These are phyloP conservation scores for Apis cerana DNA, from an alignment of 1,140 invertebrate genomes.

Conservation along the genomic window DNA sequence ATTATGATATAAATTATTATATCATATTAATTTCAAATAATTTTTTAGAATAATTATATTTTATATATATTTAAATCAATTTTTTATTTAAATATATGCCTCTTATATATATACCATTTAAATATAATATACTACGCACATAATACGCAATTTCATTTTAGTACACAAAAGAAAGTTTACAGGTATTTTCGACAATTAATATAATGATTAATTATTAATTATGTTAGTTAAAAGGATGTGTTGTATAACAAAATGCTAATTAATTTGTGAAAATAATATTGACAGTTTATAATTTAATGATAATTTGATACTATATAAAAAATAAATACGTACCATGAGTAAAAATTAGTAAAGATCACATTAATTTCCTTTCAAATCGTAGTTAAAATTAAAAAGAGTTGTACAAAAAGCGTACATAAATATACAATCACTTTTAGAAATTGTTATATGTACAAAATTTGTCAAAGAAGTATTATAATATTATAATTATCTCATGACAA, in stretches of 20 bases:
- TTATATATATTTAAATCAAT: no score
- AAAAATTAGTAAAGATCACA: constrained; percentile 40
- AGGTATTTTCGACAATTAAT: neutral
- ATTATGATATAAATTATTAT: neutral
- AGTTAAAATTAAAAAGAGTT: constrained; percentile 18
- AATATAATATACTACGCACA: neutral
- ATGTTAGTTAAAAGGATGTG: constrained; percentile 5
- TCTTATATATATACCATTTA: neutral
- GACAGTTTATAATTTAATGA: neutral
- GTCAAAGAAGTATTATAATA: neutral
- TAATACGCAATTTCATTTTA: constrained; percentile 15
- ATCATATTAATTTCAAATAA: neutral
- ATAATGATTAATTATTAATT: neutral
- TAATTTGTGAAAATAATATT: constrained; percentile 3
- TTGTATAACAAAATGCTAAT: neutral
- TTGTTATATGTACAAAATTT: neutral
- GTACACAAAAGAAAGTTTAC: neutral
- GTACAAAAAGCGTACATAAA: constrained; percentile 20
- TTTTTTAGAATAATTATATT: neutral
- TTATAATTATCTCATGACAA: constrained; percentile 41
- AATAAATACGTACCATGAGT: constrained; percentile 54
- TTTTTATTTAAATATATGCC: neutral
- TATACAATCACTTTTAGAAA: constrained; percentile 31
- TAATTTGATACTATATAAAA: neutral
- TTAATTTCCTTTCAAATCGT: constrained; percentile 46